Conservation (phyloP, 2,888 invertebrate genomes). For the Biston betularia region DNA sequence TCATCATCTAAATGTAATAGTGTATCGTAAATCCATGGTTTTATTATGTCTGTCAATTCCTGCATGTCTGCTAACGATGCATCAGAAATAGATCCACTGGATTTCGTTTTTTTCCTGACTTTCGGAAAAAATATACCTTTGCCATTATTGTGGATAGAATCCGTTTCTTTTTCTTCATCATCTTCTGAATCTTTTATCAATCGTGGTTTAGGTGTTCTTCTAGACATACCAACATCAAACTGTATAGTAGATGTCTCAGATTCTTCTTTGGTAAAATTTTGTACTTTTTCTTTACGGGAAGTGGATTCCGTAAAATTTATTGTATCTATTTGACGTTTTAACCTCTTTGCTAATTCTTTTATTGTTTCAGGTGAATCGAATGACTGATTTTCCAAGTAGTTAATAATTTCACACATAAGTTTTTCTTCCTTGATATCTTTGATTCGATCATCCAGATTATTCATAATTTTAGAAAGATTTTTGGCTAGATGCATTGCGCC, state of each 20-base stretch:
- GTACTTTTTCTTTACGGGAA: constrained; percentile 33
- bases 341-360: constrained; percentile 35
- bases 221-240: not conserved
- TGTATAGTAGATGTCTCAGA: constrained; percentile 9
- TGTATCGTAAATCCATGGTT: not conserved
- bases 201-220: not conserved
- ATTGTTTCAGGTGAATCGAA: constrained; percentile 23
- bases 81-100: not conserved
- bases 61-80: constrained; percentile 7
- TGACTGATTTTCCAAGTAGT: constrained; percentile 35
- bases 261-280: constrained; percentile 31
- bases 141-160: not conserved
- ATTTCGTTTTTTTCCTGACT: not conserved
- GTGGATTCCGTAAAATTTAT: constrained; percentile 44
- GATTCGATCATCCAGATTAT: constrained; percentile 21
- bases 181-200: not conserved
- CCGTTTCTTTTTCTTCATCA: not conserved
- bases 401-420: constrained; percentile 38
- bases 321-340: constrained; percentile 36
- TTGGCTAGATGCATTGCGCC: constrained; percentile 35
- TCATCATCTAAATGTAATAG: not conserved
- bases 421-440: constrained; percentile 34
- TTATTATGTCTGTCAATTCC: not conserved
- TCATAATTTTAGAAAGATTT: constrained; percentile 28
- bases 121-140: not conserved